These are phyloP conservation scores for Girardia tigrina DNA, from an alignment of 2,888 invertebrate species.

Conservation along the genomic window DNA sequence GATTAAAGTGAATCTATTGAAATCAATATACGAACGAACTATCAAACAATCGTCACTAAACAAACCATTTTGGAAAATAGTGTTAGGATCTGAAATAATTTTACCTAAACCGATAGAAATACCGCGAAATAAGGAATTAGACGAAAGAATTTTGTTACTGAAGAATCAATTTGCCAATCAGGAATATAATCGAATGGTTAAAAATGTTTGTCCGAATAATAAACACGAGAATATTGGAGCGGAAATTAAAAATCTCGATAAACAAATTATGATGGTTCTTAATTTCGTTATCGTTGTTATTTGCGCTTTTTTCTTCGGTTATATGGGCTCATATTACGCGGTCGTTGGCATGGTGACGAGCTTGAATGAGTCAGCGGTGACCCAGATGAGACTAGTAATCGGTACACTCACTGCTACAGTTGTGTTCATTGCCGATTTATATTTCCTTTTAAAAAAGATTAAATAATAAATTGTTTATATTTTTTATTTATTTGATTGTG, in stretches of 20 bases:
- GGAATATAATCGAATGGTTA: slow-evolving; percentile 24
- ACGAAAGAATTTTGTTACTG: background rate
- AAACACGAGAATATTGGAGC: background rate
- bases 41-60: background rate
- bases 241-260: slow-evolving; percentile 23
- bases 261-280: slow-evolving; percentile 23
- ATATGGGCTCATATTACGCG: background rate
- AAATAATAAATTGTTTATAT: no score
- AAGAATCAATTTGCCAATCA: slow-evolving; percentile 28
- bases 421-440: background rate
- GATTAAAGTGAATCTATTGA: background rate
- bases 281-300: slow-evolving; percentile 27
- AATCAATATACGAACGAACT: background rate
- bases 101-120: background rate
- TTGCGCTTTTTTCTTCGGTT: slow-evolving; percentile 31
- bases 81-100: background rate
- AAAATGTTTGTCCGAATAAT: slow-evolving; percentile 15
- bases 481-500: no score
- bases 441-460: background rate
- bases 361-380: background rate
- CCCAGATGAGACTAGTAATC: background rate
- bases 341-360: background rate
- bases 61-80: slow-evolving; percentile 12
- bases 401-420: background rate
- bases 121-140: slow-evolving; percentile 29